Base-by-base conservation (phyloP, 2,113 vertebrate genomes). In the Fukomys damarensis region DNA sequence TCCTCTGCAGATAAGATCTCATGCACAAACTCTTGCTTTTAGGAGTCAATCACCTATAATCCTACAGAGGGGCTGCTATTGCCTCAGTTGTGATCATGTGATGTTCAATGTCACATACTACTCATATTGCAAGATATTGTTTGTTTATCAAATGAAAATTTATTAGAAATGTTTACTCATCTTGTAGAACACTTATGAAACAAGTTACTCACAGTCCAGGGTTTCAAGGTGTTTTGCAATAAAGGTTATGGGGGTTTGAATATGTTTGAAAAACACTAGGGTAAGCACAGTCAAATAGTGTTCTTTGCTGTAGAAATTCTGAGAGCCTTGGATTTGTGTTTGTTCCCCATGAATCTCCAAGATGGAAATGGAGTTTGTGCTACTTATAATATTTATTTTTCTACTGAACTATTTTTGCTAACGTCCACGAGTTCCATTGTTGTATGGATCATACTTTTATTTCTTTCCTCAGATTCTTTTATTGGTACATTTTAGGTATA, bases 341-440 rank as follows among this genome's bases (percentile, higher is more conserved):
- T 92, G 32, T 52, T 84, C 14, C 85, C 92, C 68, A 87, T 81
- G 35, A 52, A 90, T 81, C 43, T 88, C 66, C 30, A 92, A 58
- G 4, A 86, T 79, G 4, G 8, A 43, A 89, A 56, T 85, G 56
- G 56, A 92, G 10, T 61, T 38, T 90, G 7, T 83, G 86, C 19
- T 9, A 93, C 65, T 93, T 96, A 8, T 93, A n/a, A 92, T 74
- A 88, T 28, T 86, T 88, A 43, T 2, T 59, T 90, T 54, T 66
- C 56, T 80, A 68, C 2, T 49, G 61, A 95, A 81, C 52, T 52
- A 38, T 54, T 82, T 92, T 87, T 94, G n/a, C 14, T 77, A 58
- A 49, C 13, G 72, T 82, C 11, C 49, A 79, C n/a, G 72, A 17
- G 10, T 85, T 70, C 11, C 68, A 72, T 20, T 89, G 9, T 86